phyloP scores from a whole-genome alignment of 2,797 vertebrate species.

The Crenichthys baileyi region DNA sequence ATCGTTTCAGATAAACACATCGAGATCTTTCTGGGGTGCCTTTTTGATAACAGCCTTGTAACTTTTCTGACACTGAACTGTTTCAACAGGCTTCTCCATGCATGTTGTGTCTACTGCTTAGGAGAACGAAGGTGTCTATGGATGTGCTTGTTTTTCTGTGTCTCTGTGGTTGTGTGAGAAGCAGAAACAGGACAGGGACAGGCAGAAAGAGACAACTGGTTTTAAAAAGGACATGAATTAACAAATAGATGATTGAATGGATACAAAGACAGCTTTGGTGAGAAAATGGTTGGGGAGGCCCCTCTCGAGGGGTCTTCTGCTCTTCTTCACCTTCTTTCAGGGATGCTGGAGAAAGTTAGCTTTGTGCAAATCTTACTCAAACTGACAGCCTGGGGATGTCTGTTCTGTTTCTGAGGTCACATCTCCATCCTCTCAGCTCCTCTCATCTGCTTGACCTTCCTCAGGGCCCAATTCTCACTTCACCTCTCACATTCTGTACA shows the following conservation, averaged over 20 bases:
- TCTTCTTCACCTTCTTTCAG: conserved; percentile 38
- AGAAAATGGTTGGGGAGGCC: conserved; percentile 48
- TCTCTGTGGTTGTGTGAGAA: conserved; percentile 28
- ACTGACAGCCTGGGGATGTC: conserved; percentile 53
- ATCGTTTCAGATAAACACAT: conserved; percentile 43
- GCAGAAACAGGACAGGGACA: conserved; percentile 29
- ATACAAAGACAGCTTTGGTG: conserved; percentile 57
- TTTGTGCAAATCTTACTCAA: conserved; percentile 57
- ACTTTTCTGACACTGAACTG: conserved; percentile 38
- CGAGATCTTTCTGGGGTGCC: conserved; percentile 43
- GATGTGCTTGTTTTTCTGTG: conserved; percentile 12
- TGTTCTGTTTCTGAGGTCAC: conserved; percentile 38
- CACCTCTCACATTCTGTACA: conserved; percentile 19
- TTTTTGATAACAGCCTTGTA: conserved; percentile 55
- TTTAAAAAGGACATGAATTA: conserved; percentile 62
- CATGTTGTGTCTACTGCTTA: conserved; percentile 21
- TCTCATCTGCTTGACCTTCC: conserved; percentile 45
- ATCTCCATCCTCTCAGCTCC: conserved; percentile 29
- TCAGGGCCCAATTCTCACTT: conserved; percentile 27
- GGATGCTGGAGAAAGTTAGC: conserved; percentile 43
- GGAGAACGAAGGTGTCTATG: conserved; percentile 23
- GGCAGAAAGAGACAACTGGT: conserved; percentile 33
- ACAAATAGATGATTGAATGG: conserved; percentile 61
- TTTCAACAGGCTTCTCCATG: conserved; percentile 47
- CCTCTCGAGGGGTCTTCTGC: conserved; percentile 38